phyloP scores from a whole-genome alignment of 2,113 vertebrate genomes.

The Steatornis caripensis region DNA sequence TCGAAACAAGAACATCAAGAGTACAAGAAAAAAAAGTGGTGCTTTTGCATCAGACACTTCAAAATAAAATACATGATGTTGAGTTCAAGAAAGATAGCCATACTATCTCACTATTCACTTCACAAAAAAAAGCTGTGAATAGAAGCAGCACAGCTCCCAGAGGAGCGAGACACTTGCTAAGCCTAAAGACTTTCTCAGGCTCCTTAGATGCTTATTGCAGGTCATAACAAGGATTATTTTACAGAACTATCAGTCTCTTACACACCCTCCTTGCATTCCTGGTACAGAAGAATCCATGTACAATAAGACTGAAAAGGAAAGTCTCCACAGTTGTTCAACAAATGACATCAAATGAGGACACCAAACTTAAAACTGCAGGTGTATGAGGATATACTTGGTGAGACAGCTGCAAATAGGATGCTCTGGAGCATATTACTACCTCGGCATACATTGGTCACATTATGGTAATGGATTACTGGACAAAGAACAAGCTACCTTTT shows the following conservation, averaged over 20 bases:
- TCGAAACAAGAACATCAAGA: neutral
- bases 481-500: neutral
- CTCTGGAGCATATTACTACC: neutral
- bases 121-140: neutral
- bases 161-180: neutral
- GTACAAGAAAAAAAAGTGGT: neutral
- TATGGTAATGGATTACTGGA: neutral
- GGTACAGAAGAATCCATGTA: neutral
- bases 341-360: neutral
- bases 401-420: neutral
- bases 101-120: neutral
- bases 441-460: neutral
- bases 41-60: neutral
- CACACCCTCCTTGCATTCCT: neutral
- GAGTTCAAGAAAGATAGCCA: neutral
- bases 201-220: neutral
- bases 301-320: neutral
- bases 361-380: neutral
- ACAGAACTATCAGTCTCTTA: neutral
- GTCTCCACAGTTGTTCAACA: neutral
- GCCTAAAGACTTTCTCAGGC: neutral
- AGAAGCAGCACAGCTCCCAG: neutral
- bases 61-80: neutral
- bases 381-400: neutral
- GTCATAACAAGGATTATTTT: neutral